phyloP scores from a whole-genome alignment of 2,113 vertebrate species.

The Cricetomys ansorgei region DNA sequence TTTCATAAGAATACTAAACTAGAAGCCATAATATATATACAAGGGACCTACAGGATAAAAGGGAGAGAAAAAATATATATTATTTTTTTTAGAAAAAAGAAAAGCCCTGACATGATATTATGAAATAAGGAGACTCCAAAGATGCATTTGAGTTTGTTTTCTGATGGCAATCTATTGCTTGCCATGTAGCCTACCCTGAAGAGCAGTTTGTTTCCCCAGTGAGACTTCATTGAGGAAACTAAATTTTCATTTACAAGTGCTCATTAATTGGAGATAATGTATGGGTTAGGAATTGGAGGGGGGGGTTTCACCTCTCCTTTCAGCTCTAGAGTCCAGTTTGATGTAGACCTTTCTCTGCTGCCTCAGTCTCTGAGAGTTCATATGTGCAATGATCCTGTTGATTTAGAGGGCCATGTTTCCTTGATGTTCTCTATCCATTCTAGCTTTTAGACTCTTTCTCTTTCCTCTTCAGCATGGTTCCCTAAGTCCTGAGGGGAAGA shows the following conservation, averaged over 20 bases:
- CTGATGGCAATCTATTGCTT: not conserved
- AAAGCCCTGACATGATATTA: not conserved
- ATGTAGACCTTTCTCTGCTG: not conserved
- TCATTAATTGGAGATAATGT: not conserved
- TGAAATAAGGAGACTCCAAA: not conserved
- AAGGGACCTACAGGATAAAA: not conserved
- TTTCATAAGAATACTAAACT: not conserved
- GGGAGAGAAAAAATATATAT: not conserved
- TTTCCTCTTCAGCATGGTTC: not conserved
- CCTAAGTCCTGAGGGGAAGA: no score
- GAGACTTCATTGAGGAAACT: no score
- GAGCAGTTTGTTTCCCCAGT: not conserved
- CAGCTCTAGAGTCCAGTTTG: not conserved
- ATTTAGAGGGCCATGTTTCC: not conserved
- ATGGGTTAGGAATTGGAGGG: not conserved
- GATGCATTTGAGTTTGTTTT: not conserved
- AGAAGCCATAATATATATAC: not conserved
- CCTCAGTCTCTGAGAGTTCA: not conserved
- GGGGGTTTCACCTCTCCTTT: not conserved
- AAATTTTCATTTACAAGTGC: not conserved
- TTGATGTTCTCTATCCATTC: not conserved
- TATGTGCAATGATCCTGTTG: not conserved
- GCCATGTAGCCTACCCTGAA: not conserved
- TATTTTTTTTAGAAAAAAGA: no score
- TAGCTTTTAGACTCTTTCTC: not conserved